Evolutionary conservation across 2,797 vertebrate genomes (phyloP), one percentile per base, ranked within the genome.

Genomic region (Vespertilio murinus): DNA sequence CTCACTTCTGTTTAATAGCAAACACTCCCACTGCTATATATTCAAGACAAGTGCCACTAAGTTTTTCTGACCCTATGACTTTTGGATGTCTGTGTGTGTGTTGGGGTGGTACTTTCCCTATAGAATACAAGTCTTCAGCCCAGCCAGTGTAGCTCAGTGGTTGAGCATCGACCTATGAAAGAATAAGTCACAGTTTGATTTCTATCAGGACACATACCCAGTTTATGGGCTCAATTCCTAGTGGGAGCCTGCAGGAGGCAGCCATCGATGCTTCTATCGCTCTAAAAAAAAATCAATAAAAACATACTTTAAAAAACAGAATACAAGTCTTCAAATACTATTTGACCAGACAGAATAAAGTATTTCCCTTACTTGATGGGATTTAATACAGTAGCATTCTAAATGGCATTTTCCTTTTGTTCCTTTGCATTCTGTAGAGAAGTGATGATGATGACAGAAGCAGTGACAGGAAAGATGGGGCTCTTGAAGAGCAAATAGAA

Each of bases 401-500:
- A 65, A 93, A n/a, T 35, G 42, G 20, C 20, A 1, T 78, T 91
- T 87, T 42, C 38, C 11, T 49, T 88, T 75, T 64, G 45, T 69
- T 75, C 25, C 10, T 84, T 28, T 74, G 59, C 75, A 25, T 86
- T 67, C 38, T 83, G 33, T 45, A 97, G 98, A 33, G 98, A 97
- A 0, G 99, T 99, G 99, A 99, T 0, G 99, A 99, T 0, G 99
- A 99, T 0, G 99, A 99, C 89, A 99, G 99, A 96, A 99, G 99
- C 98, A 99, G 99, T 0, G 99, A 99, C 93, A 98, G 99, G 10
- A 99, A 99, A 93, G 99, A 99, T n/a, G 99, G 99, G 8, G 99
- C 99, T 3, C 97, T 99, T 54, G 99, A 99, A 97, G 99, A 99
- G 94, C 99, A 99, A 97, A 99, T 99, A 90, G 99, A 99, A 94